Evolutionary conservation across 1,140 invertebrate genomes (phyloP).

Genomic region (Bombus consobrinus): DNA sequence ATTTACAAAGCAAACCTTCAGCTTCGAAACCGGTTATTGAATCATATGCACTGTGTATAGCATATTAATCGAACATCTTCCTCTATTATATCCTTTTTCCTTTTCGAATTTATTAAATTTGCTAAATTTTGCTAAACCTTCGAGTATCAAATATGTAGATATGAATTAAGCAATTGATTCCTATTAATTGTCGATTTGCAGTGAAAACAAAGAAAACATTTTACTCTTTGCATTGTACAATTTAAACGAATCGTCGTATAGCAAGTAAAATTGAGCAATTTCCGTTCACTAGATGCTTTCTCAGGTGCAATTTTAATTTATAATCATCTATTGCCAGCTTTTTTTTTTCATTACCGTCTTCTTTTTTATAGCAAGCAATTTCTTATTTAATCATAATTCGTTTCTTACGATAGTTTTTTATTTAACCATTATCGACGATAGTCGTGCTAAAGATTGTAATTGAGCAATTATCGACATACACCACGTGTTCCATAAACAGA

Average conservation of each 20-base stretch:
- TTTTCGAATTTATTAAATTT: neutral
- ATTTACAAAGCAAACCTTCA: neutral
- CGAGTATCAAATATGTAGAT: neutral
- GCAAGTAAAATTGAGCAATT: neutral
- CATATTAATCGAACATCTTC: rapidly evolving
- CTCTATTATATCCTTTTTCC: neutral
- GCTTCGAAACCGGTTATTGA: neutral
- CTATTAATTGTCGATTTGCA: no score
- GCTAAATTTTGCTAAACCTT: neutral
- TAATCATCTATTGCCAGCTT: neutral
- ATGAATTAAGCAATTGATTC: neutral
- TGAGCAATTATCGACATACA: no score
- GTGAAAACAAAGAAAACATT: neutral
- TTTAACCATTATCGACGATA: no score
- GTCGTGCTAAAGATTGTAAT: no score
- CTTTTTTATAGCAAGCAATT: neutral
- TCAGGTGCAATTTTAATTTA: neutral
- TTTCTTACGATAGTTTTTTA: no score
- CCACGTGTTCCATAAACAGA: no score
- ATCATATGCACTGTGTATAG: neutral
- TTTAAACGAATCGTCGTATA: neutral
- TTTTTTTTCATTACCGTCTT: neutral
- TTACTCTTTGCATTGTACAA: neutral
- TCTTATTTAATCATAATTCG: no score
- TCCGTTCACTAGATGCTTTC: neutral